Evolutionary conservation across 2,113 vertebrate genomes (phyloP).

Genomic region (Camelus dromedarius): DNA sequence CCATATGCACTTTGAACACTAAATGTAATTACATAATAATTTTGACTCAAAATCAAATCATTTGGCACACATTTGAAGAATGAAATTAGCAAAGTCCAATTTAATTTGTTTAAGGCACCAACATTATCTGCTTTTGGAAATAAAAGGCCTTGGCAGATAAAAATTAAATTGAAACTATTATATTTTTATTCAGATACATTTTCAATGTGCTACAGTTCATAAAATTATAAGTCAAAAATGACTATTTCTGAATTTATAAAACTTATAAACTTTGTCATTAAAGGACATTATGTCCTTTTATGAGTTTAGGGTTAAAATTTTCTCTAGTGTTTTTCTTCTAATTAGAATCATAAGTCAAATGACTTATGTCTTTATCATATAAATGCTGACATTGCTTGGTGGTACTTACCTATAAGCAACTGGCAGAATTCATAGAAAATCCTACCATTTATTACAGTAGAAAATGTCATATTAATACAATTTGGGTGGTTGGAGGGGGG

Average conservation of each 20-base stretch:
- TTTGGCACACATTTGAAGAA: background rate
- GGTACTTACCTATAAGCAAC: background rate
- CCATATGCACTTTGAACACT: background rate
- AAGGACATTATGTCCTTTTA: background rate
- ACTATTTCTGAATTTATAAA: conserved; percentile 39
- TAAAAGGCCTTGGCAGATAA: background rate
- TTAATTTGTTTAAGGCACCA: conserved; percentile 15
- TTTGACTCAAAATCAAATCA: conserved; percentile 51
- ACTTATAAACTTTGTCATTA: background rate
- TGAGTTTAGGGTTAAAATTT: background rate
- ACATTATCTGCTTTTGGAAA: background rate
- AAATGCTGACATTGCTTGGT: background rate
- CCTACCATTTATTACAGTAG: no score
- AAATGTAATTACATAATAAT: conserved; percentile 48
- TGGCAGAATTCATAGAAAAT: background rate
- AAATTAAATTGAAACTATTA: background rate
- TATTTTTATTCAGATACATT: conserved; percentile 57
- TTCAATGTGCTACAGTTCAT: conserved; percentile 54
- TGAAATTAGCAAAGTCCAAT: conserved; percentile 59
- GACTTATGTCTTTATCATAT: background rate
- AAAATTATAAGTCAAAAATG: conserved; percentile 41
- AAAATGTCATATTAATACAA: background rate
- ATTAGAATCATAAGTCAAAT: background rate
- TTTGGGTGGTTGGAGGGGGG: background rate
- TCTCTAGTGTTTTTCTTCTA: background rate